Percentiles rank a stretch among this genome's conserved stretches.
phyloP scores from a whole-genome alignment of 2,888 invertebrate species.

The Celastrina argiolus region DNA sequence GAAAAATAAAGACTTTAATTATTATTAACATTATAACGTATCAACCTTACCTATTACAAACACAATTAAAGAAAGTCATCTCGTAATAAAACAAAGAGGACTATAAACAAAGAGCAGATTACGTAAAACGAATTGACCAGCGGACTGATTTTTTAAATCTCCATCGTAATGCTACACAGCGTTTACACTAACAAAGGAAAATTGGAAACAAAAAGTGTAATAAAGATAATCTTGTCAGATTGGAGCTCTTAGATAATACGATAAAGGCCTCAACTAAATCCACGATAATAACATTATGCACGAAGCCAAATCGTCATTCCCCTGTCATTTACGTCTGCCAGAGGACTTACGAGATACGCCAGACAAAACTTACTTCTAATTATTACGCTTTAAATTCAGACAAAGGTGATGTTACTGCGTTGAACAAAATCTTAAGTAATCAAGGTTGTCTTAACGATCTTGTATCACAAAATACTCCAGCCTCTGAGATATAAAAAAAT shows the following conservation, averaged over 20 bases:
- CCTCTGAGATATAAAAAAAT: no score
- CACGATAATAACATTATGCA: conserved; percentile 41
- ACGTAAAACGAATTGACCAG: conserved; percentile 1
- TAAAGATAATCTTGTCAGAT: conserved; percentile 21
- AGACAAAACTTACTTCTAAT: conserved; percentile 26
- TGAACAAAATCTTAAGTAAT: not conserved
- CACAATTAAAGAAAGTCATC: not conserved
- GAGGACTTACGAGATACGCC: conserved; percentile 28
- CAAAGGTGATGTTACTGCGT: not conserved
- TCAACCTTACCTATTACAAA: not conserved
- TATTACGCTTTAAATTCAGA: conserved; percentile 14
- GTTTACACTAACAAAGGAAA: conserved; percentile 8
- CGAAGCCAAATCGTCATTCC: conserved; percentile 41
- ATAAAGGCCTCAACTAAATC: conserved; percentile 31
- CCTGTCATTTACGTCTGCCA: conserved; percentile 29
- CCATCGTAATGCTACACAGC: not conserved
- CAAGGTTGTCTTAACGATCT: not conserved
- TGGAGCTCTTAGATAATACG: conserved; percentile 16
- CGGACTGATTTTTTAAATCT: not conserved
- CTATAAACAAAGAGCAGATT: not conserved
- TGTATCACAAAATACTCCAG: no score
- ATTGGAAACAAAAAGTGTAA: conserved; percentile 20
- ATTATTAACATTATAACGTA: no score
- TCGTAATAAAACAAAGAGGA: not conserved
- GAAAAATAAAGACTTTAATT: no score